Evolutionary conservation across 2,797 vertebrate genomes (phyloP), one percentile per base, ranked within the genome.

Genomic region (Loris lydekkerianus): DNA sequence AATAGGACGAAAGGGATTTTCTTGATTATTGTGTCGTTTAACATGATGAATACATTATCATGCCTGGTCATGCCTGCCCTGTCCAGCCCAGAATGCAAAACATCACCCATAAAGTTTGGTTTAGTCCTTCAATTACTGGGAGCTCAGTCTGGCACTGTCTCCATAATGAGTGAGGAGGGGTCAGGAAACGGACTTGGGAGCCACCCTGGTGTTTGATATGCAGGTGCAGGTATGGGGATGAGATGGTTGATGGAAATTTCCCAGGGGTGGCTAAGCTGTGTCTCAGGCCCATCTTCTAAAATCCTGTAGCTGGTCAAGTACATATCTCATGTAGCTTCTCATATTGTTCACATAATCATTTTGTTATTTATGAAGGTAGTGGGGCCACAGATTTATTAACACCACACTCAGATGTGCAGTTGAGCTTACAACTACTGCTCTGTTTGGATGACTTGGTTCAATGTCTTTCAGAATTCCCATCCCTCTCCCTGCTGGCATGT

Each of bases 271-370:
- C 25, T 89, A 40, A 37, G 5, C 23, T 14, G 0, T 2, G 10
- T 76, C 72, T 90, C 56, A 20, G 37, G 63, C 34, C 40, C 90
- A 10, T 72, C 40, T 93, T 93, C 20, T 86, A 82, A 82, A 91
- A 91, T 78, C 2, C 29, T 37, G 4, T 34, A 72, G 10, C 43
- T 21, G 81, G 96, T 75, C 23, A 70, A 17, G 10, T 49, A 56
- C 29, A 18, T 2, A 86, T 13, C 40, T 91, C 21, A 43, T 1
- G 49, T 25, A 20, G 9, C 49, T n/a, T 73, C 60, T 60, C 25
- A 46, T 29, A 23, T 27, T 61, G 43, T 43, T 29, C 17, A 75
- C 72, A 10, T 63, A 75, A 40, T 82, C 46, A 60, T 81, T 63
- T 34, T 91, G n/a, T 37, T 93, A 40, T 89, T 95, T 65, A 40